Evolutionary conservation across 1,140 invertebrate genomes (phyloP).

Genomic region (Scaptodrosophila lebanonensis): DNA sequence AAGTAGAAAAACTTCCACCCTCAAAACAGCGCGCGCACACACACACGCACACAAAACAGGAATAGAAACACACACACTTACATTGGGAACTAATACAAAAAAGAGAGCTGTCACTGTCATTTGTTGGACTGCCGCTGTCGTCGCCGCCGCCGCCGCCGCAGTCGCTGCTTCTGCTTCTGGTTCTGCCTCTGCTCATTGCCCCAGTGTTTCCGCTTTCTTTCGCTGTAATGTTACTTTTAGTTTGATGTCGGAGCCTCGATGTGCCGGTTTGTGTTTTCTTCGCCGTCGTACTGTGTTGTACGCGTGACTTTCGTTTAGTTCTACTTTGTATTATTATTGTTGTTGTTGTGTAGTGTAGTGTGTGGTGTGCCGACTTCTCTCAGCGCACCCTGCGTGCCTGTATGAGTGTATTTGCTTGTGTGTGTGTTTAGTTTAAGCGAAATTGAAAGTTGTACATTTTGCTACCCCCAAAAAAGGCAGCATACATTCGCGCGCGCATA

Average conservation of each 20-base stretch:
- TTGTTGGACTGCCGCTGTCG: slow-evolving; percentile 35
- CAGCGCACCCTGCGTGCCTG: slow-evolving; percentile 30
- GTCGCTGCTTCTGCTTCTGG: slow-evolving; percentile 41
- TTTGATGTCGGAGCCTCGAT: slow-evolving; percentile 67
- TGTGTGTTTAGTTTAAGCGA: slow-evolving; percentile 70
- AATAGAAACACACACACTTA: slow-evolving; percentile 5
- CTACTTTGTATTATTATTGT: slow-evolving; percentile 60
- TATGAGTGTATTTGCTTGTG: slow-evolving; percentile 32
- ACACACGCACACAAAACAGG: slow-evolving; percentile 38
- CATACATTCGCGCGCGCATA: slow-evolving; percentile 67
- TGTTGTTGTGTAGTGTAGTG: slow-evolving; percentile 26
- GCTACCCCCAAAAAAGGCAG: slow-evolving; percentile 72
- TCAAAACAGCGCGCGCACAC: slow-evolving; percentile 55
- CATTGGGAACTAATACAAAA: slow-evolving; percentile 12
- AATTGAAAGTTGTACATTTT: slow-evolving; percentile 75
- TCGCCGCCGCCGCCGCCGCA: slow-evolving; percentile 49
- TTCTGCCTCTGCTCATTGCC: slow-evolving; percentile 58
- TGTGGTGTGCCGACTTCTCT: slow-evolving; percentile 18
- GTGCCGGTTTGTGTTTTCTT: slow-evolving; percentile 44
- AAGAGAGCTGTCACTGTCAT: slow-evolving; percentile 62
- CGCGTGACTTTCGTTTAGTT: slow-evolving; percentile 73
- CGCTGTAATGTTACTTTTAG: slow-evolving; percentile 75
- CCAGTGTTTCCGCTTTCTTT: slow-evolving; percentile 75
- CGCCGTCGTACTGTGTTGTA: slow-evolving; percentile 29
- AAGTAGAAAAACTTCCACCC: slow-evolving; percentile 75